Percentiles rank a stretch among this genome's conserved stretches.
phyloP scores from a whole-genome alignment of 2,797 vertebrate species.

The Poecilia wingei region DNA sequence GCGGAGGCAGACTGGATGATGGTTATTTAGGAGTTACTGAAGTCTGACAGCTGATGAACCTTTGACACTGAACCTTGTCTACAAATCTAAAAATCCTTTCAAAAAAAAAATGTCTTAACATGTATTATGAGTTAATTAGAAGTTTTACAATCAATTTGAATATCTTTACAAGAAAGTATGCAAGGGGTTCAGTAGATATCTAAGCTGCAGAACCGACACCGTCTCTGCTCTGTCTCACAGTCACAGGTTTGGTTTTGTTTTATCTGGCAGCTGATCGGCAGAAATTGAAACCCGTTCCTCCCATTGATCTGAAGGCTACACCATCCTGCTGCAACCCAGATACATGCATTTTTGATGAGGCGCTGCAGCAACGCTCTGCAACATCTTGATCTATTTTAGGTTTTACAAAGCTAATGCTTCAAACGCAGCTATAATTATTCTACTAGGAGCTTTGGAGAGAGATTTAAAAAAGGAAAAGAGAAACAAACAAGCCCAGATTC shows the following conservation, averaged over 20 bases:
- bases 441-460: neutral
- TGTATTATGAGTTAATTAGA: neutral
- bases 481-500: neutral
- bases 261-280: constrained; percentile 28
- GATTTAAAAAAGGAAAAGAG: neutral
- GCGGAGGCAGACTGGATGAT: neutral
- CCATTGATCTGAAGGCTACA: constrained; percentile 56
- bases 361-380: constrained; percentile 39
- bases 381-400: constrained; percentile 28
- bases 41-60: neutral
- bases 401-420: constrained; percentile 4
- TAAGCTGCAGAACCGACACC: constrained; percentile 26
- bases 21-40: neutral
- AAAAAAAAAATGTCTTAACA: neutral
- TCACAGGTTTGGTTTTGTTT: neutral
- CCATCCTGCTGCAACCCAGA: constrained; percentile 29
- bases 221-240: constrained; percentile 6
- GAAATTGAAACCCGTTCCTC: constrained; percentile 30
- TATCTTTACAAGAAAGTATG: neutral
- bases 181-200: constrained; percentile 28
- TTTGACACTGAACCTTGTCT: neutral
- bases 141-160: neutral
- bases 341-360: constrained; percentile 71
- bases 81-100: neutral
- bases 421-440: constrained; percentile 3